phyloP scores from a whole-genome alignment of 2,888 invertebrate genomes.

The Orchesella flavescens region DNA sequence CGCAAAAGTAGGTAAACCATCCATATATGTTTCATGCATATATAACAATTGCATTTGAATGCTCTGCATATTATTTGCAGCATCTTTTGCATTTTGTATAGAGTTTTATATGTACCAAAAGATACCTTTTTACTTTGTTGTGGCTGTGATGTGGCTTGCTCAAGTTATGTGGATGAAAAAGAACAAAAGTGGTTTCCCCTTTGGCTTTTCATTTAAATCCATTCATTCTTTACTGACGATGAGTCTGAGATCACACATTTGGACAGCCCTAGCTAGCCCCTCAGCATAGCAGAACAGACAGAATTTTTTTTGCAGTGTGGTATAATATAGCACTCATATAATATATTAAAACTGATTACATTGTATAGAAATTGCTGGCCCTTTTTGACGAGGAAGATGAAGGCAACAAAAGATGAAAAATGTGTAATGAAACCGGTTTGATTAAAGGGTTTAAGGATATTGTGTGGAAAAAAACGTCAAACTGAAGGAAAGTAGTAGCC shows the following conservation, averaged over 20 bases:
- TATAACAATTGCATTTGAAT: neutral
- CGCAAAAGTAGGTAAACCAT: slow-evolving; percentile 8
- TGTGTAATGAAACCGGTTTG: slow-evolving; percentile 46
- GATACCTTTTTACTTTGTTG: neutral
- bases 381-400: neutral
- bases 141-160: neutral
- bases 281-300: too few species aligned
- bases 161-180: neutral
- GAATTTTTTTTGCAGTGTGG: neutral
- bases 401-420: slow-evolving; percentile 8
- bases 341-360: slow-evolving; percentile 5
- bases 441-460: slow-evolving; percentile 5
- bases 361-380: neutral
- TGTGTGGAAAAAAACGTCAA: slow-evolving; percentile 1
- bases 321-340: too few species aligned
- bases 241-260: slow-evolving; percentile 13
- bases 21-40: neutral
- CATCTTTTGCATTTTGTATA: too few species aligned
- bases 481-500: neutral
- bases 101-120: too few species aligned
- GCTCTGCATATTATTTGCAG: too few species aligned
- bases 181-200: slow-evolving; percentile 30
- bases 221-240: slow-evolving; percentile 35
- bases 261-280: too few species aligned
- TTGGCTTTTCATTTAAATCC: slow-evolving; percentile 29